Conservation (phyloP, 2,797 vertebrate genomes). For the Hoplostethus mediterraneus region DNA sequence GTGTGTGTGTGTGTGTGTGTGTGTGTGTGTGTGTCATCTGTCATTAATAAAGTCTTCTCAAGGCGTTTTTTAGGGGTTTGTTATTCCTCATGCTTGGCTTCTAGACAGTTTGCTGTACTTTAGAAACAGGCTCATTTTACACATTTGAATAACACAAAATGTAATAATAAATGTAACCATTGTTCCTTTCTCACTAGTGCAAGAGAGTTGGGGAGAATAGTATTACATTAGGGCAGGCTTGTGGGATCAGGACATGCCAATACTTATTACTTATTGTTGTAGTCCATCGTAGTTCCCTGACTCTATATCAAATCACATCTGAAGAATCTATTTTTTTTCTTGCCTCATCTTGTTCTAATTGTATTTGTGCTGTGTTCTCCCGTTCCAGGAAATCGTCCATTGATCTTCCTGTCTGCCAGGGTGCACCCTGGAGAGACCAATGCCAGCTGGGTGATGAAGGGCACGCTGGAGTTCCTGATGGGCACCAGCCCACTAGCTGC, state of each 20-base stretch:
- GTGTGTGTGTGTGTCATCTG: neutral
- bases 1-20: constrained; percentile 65
- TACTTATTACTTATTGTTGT: constrained; percentile 2
- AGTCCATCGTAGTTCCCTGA: constrained; percentile 21
- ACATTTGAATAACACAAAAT: neutral
- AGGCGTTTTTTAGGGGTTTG: constrained; percentile 1
- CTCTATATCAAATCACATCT: constrained; percentile 4
- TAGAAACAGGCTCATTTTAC: neutral
- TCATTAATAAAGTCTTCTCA: neutral
- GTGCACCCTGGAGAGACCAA: constrained; percentile 99
- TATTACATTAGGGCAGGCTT: neutral
- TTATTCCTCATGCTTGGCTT: neutral
- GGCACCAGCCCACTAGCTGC: constrained; percentile 90
- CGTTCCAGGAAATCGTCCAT: constrained; percentile 92
- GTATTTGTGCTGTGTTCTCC: constrained; percentile 33
- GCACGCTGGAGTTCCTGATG: constrained; percentile 97
- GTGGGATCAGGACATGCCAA: neutral
- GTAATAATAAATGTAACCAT: neutral
- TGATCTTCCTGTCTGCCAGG: constrained; percentile 94
- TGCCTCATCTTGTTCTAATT: constrained; percentile 24
- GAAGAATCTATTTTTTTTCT: constrained; percentile 17
- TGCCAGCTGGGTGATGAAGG: constrained; percentile 99
- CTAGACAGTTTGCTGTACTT: neutral
- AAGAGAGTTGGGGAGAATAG: constrained; percentile 25
- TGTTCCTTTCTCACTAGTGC: neutral